A percentile compares a stretch with the other conserved stretches of the same genome.
Conservation (phyloP, 2,888 invertebrate species). For the Nephrocerus scutellatus region DNA sequence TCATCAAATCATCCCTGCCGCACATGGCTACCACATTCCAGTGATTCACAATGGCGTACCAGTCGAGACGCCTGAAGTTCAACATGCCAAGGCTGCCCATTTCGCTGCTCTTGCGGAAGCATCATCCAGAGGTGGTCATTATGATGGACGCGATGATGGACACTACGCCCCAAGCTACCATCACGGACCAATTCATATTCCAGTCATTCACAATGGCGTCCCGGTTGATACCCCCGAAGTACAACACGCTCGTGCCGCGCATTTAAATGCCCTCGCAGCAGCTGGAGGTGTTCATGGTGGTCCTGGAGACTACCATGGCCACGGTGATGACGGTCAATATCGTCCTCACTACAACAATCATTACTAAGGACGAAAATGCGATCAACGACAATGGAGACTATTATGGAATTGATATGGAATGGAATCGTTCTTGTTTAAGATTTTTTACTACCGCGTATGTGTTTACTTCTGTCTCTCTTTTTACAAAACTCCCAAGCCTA, state of each 20-base stretch:
- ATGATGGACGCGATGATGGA: slow-evolving; percentile 23
- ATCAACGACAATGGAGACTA: too few relatives aligned
- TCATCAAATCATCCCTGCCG: slow-evolving; percentile 28
- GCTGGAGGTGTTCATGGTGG: slow-evolving; percentile 34
- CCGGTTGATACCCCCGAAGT: slow-evolving; percentile 52
- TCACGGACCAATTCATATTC: slow-evolving; percentile 47
- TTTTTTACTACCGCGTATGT: too few relatives aligned
- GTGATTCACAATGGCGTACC: slow-evolving; percentile 49
- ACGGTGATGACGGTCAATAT: slow-evolving; percentile 37
- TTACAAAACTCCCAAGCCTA: too few relatives aligned
- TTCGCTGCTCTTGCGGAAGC: slow-evolving; percentile 44
- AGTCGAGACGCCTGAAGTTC: slow-evolving; percentile 51
- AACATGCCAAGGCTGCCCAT: slow-evolving; percentile 47
- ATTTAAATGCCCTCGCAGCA: slow-evolving; percentile 43
- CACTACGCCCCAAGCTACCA: slow-evolving; percentile 35
- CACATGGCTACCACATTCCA: slow-evolving; percentile 42
- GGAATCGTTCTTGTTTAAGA: too few relatives aligned
- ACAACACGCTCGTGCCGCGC: slow-evolving; percentile 47
- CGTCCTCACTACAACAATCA: slow-evolving; percentile 33
- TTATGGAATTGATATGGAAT: too few relatives aligned
- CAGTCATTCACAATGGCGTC: slow-evolving; percentile 49
- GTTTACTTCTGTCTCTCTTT: too few relatives aligned
- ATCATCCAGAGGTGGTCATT: slow-evolving; percentile 25
- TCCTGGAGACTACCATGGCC: slow-evolving; percentile 31
- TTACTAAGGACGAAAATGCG: too few relatives aligned